These are phyloP conservation scores for Yoshiicerus persimilis DNA, from an alignment of 1,140 invertebrate genomes.

Conservation along the genomic window DNA sequence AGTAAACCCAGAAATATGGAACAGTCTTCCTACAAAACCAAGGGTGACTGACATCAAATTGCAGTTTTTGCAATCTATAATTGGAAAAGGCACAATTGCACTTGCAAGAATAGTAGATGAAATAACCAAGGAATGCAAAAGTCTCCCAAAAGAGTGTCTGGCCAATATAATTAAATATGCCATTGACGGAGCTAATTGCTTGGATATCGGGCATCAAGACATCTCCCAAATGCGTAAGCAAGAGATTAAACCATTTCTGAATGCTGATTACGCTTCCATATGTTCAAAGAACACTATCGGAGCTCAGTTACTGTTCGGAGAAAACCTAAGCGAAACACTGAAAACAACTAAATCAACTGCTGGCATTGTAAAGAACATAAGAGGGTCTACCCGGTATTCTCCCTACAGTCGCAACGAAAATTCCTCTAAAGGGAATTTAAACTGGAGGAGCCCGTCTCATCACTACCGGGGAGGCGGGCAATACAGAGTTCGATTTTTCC, in stretches of 20 bases:
- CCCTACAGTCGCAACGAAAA: background rate
- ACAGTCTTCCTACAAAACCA: background rate
- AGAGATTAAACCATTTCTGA: background rate
- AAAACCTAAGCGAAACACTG: background rate
- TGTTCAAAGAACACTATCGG: background rate
- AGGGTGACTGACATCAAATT: background rate
- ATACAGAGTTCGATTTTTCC: background rate
- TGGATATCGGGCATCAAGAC: background rate
- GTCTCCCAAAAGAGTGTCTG: background rate
- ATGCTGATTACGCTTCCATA: background rate
- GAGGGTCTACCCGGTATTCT: background rate
- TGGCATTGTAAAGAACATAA: background rate
- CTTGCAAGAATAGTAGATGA: background rate
- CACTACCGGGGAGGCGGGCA: background rate
- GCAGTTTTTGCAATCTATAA: background rate
- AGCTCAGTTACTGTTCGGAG: background rate
- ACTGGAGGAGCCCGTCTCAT: background rate
- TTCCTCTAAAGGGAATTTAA: background rate
- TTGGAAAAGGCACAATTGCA: background rate
- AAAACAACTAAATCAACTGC: background rate
- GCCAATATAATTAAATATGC: background rate
- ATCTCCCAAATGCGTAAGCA: background rate
- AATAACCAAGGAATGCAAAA: background rate
- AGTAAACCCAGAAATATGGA: background rate
- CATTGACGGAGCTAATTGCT: background rate